Conservation (phyloP, 1,140 invertebrate genomes). For the Apis florea region DNA sequence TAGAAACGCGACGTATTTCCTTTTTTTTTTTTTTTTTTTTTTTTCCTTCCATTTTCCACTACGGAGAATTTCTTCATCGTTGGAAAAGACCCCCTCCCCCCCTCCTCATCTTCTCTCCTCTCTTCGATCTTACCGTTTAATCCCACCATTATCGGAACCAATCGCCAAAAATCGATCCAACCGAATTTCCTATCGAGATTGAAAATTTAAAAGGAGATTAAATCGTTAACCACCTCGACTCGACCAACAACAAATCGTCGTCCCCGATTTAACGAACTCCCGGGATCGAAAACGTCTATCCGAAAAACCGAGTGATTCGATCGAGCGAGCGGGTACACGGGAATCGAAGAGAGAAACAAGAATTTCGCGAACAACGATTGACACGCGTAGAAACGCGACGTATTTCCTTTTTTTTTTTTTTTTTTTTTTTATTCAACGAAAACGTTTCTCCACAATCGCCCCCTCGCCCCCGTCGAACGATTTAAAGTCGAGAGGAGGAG, state of each 20-base stretch:
- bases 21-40: background rate
- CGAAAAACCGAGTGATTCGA: background rate
- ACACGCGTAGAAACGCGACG: background rate
- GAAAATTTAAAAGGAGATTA: too few relatives aligned
- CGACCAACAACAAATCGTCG: too few relatives aligned
- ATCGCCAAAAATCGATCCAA: too few relatives aligned
- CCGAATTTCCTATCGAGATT: too few relatives aligned
- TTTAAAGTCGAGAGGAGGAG: slow-evolving; percentile 45
- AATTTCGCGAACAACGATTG: background rate
- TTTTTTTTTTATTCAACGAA: slow-evolving; percentile 11
- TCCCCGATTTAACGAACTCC: too few relatives aligned
- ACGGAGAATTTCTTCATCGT: too few relatives aligned
- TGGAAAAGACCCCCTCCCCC: background rate
- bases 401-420: background rate
- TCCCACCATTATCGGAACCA: too few relatives aligned
- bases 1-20: background rate
- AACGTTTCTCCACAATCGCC: background rate
- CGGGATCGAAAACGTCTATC: background rate
- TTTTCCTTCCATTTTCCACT: background rate
- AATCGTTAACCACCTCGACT: too few relatives aligned
- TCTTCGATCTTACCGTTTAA: too few relatives aligned
- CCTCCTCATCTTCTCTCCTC: too few relatives aligned
- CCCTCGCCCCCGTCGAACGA: slow-evolving; percentile 14
- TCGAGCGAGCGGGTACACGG: background rate
- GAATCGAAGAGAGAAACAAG: background rate